These are phyloP conservation scores for Sarcophaga caerulescens DNA, from an alignment of 2,888 invertebrate genomes.

Conservation along the genomic window DNA sequence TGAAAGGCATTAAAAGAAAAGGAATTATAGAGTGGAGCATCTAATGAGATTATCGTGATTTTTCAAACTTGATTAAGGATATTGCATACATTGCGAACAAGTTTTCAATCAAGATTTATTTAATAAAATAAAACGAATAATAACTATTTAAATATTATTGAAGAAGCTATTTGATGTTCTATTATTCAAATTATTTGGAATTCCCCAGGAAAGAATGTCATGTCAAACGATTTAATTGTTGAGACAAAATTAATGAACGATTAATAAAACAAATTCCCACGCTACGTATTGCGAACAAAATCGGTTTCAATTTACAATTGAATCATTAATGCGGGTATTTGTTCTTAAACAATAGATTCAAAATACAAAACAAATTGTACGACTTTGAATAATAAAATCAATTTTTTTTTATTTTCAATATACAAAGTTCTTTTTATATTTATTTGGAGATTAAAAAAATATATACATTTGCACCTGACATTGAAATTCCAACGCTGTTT, in stretches of 20 bases:
- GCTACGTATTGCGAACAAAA: neutral
- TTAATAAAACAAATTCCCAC: neutral
- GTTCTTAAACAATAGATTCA: neutral
- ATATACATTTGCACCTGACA: neutral
- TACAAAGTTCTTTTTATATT: no score
- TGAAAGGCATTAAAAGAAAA: constrained; percentile 3
- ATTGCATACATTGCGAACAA: neutral
- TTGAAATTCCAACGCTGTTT: neutral
- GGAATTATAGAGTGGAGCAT: neutral
- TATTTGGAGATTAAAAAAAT: no score
- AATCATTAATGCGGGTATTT: neutral
- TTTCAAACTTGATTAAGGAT: neutral
- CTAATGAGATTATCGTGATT: neutral
- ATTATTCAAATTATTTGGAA: no score
- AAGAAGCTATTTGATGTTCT: no score
- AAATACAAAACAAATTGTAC: neutral
- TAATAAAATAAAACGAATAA: no score
- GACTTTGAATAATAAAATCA: neutral
- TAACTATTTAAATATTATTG: no score
- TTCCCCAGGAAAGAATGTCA: no score
- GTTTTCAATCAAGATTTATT: no score
- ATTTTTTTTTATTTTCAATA: neutral
- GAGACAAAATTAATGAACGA: neutral
- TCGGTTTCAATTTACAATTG: neutral
- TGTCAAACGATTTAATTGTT: neutral